phyloP scores from a whole-genome alignment of 2,797 vertebrate species.

The Philypnodon macrostomus region DNA sequence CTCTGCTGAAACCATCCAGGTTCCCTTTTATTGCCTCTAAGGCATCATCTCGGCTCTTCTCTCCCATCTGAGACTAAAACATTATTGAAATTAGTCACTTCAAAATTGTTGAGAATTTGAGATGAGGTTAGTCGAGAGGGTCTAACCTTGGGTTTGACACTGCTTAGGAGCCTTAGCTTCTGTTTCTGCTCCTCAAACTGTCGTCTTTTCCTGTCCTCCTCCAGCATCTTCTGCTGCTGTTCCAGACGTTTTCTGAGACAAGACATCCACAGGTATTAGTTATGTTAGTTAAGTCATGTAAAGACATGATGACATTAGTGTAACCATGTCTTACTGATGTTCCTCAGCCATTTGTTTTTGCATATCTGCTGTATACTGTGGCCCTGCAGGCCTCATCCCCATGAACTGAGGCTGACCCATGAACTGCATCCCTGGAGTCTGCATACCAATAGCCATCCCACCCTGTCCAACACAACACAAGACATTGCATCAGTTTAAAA shows the following conservation, averaged over 20 bases:
- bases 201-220: slow-evolving; percentile 94
- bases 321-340: slow-evolving; percentile 85
- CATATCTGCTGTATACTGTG: slow-evolving; percentile 89
- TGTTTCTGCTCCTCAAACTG: slow-evolving; percentile 99
- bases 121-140: no score
- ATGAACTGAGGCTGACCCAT: slow-evolving; percentile 90
- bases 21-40: slow-evolving; percentile 99
- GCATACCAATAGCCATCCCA: slow-evolving; percentile 90
- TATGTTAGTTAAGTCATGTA: not conserved
- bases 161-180: slow-evolving; percentile 93
- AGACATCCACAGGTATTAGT: not conserved
- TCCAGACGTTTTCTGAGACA: slow-evolving; percentile 88
- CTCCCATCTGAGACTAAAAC: slow-evolving; percentile 68
- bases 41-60: slow-evolving; percentile 95
- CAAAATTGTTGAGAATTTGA: no score
- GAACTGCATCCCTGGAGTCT: slow-evolving; percentile 86
- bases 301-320: not conserved
- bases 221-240: slow-evolving; percentile 95
- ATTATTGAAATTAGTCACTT: not conserved
- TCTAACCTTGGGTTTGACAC: slow-evolving; percentile 94
- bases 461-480: slow-evolving; percentile 69
- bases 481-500: not conserved
- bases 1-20: slow-evolving; percentile 97
- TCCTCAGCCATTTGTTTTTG: slow-evolving; percentile 98
- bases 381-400: slow-evolving; percentile 86